phyloP scores from a whole-genome alignment of 2,113 vertebrate genomes.

The Axis porcinus region DNA sequence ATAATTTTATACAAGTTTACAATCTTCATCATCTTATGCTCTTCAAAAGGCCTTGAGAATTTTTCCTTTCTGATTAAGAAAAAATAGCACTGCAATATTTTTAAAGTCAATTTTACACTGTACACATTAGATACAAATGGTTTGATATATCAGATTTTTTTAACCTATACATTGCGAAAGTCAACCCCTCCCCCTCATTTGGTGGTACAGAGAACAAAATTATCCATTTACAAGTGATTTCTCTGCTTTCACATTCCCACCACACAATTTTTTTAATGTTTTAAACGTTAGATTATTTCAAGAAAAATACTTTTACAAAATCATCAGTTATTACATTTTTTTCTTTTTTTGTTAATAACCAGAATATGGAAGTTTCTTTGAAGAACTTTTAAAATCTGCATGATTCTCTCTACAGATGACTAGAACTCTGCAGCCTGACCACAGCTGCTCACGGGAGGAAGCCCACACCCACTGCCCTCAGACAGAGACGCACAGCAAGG shows the following conservation, averaged over 20 bases:
- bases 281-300: constrained; percentile 87
- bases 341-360: constrained; percentile 76
- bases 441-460: constrained; percentile 52
- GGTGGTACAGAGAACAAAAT: constrained; percentile 79
- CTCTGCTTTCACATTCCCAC: constrained; percentile 79
- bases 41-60: constrained; percentile 90
- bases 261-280: constrained; percentile 80
- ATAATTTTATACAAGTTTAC: constrained; percentile 90
- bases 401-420: constrained; percentile 66
- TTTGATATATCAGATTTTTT: constrained; percentile 85
- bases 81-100: constrained; percentile 97
- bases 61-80: constrained; percentile 95
- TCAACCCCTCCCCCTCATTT: constrained; percentile 31
- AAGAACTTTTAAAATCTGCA: constrained; percentile 81
- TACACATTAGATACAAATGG: constrained; percentile 91
- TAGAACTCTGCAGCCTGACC: constrained; percentile 56
- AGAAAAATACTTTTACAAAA: constrained; percentile 88
- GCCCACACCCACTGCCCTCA: constrained; percentile 59
- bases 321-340: constrained; percentile 77
- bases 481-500: neutral
- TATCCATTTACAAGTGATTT: constrained; percentile 78
- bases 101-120: constrained; percentile 95
- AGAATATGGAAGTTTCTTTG: constrained; percentile 84
- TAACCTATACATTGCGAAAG: constrained; percentile 88
- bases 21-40: constrained; percentile 88